Base-by-base conservation (phyloP, 2,113 vertebrate species). In the Tretioscincus oriximinensis region DNA sequence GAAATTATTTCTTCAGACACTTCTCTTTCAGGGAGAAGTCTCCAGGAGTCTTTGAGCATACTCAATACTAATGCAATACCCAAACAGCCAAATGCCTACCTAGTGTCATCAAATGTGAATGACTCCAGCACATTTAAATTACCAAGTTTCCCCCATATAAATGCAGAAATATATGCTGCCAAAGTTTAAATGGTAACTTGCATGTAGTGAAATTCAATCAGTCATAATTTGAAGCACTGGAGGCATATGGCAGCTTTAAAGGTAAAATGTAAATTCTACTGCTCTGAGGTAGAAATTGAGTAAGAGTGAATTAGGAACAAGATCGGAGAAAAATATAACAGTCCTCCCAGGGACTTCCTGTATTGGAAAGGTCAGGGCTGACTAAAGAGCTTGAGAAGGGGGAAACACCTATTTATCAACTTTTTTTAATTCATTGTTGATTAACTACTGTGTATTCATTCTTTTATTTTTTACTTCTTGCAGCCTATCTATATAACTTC, bases 401-500 rank as follows among this genome's bases (percentile, higher is more conserved):
- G 16, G n/a, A 54, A 7, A 28, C 11, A 63, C 24, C 29, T 35
- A 47, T 2, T 12, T 51, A 14, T 49, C 35, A 22, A 54, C 82
- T 70, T 76, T 60, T 64, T 74, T 60, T 58, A 18, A 63, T n/a
- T 74, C 35, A 28, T 20, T 20, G 71, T 12, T 29, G 80, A n/a
- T 29, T 31, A 60, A 79, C 18, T 49, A 20, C 12, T 28, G 69
- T 68, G 77, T 24, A 47, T 78, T 68, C 88, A 85, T 16, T 16
- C 61, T 77, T 31, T n/a, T n/a, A 11, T 60, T 20, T 70, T 86
- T 22, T 31, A 29, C 14, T 28, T 29, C 65, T 45, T 76, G 45
- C 26, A 78, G 16, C 22, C 81, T 64, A 86, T 64, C 78, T 68
- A 81, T 87, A 80, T 45, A 81, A 14, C 64, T 64, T 73, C 61